Evolutionary conservation across 2,113 vertebrate genomes (phyloP), one percentile per base, ranked within the genome.

Genomic region (Xiphorhynchus elegans): DNA sequence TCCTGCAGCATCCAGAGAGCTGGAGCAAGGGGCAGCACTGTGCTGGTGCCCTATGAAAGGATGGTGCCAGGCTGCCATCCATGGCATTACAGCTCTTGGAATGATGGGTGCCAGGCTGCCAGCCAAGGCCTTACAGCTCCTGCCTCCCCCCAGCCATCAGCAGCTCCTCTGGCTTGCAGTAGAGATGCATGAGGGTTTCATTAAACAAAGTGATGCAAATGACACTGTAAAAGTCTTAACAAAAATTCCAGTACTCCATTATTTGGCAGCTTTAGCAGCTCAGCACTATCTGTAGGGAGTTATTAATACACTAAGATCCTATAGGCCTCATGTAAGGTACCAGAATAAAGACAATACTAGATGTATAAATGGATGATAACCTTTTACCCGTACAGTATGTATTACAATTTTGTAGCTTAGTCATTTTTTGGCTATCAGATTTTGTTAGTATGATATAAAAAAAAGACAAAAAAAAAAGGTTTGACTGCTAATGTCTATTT

Each of bases 341-440:
- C 87, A 77, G 87, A 96, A 83, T 95, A 91, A 95, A 89, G 83
- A 29, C 1, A 15, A 94, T 59, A 82, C 84, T 97, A 96, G 94
- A 82, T 96, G 95, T 97, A 95, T 96, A 97, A 96, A 96, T 96
- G 88, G 95, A 94, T 90, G 93, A 95, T 96, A 96, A 96, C 95
- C 93, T 97, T 95, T 95, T 94, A 90, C 94, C 86, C 95, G 16
- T 77, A 85, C 87, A 83, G 68, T 97, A 93, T 95, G 94, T 97
- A 97, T 95, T 82, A 96, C 93, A 88, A 90, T 97, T 97, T 97
- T 97, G 96, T 97, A 97, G 97, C 91, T 95, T 97, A 97, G 96
- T 96, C 86, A 90, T 97, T 97, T 97, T 97, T 97, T 95, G 96
- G 96, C 96, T 95, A 95, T 96, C 69, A 26, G 76, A 96, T 97